Base-by-base conservation (phyloP, 2,113 vertebrate species). In the Alligator sinensis region DNA sequence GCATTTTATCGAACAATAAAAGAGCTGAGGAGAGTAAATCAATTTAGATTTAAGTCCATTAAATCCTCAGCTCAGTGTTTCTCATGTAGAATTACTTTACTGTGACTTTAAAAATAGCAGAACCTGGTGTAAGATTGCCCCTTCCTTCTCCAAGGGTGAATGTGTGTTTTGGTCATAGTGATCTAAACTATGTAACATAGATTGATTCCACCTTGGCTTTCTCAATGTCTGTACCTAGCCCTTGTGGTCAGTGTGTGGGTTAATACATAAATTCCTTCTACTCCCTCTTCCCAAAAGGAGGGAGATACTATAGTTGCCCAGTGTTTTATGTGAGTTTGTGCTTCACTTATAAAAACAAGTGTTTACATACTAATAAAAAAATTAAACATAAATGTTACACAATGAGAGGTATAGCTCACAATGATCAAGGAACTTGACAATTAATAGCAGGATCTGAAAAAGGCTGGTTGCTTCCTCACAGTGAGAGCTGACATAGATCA, bases 1-100 rank as follows among this genome's bases (percentile, higher is more conserved):
- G 19, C 18, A 72, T 72, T 72, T 91, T 90, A 47, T 82, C 88
- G 28, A 58, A 90, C 70, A 70, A 57, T 74, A 89, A 57, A 25
- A 78, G 55, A 34, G 84, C 85, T 91, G 7, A 70, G n/a, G 47
- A 81, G 86, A 80, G 86, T 82, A 91, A 92, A 82, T 88, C 25
- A 88, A 9, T 90, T 90, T 83, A 21, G 75, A 6, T 72, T 87
- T 84, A 15, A 27, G 47, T 55, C 74, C 27, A 30, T 86, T 88
- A 80, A 18, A 66, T 92, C 47, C 47, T 14, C 76, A 25, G 25
- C n/a, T 54, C 13, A 28, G 27, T 79, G 75, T 68, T 22, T 80
- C 63, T 59, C 8, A 82, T 38, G 34, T 82, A 72, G 30, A 70
- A 54, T 91, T 15, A 14, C 16, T 88, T 88, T 90, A 81, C 55